Evolutionary conservation across 2,888 invertebrate species (phyloP).

Genomic region (Mylabris sibirica): DNA sequence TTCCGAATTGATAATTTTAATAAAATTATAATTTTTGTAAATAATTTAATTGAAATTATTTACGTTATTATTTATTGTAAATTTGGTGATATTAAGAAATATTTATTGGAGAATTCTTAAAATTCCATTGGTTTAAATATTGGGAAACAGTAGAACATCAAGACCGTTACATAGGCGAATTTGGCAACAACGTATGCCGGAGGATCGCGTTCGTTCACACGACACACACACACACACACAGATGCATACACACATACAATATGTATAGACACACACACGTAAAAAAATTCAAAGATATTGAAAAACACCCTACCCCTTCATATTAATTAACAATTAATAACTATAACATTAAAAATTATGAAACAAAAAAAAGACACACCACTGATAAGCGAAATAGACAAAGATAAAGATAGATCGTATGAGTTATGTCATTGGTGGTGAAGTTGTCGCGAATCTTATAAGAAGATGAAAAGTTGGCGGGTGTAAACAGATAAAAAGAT

Average conservation of each 20-base stretch:
- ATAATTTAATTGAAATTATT: neutral
- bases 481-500: conserved; percentile 16
- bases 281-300: conserved; percentile 22
- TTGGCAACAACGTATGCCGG: conserved; percentile 54
- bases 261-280: conserved; percentile 58
- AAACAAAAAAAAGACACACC: neutral
- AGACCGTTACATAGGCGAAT: conserved; percentile 55
- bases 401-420: neutral
- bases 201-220: conserved; percentile 59
- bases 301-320: neutral
- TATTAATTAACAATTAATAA: neutral
- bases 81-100: neutral
- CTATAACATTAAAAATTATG: neutral
- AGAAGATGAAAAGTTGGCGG: neutral
- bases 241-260: conserved; percentile 55
- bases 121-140: conserved; percentile 2
- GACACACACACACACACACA: conserved; percentile 38
- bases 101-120: neutral
- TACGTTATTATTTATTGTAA: neutral
- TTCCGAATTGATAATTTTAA: neutral
- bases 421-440: conserved; percentile 31
- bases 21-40: neutral
- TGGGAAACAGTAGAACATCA: conserved; percentile 46
- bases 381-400: neutral
- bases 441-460: neutral